Evolutionary conservation across 2,113 vertebrate genomes (phyloP), one percentile per base, ranked within the genome.

Genomic region (Boulengerochromis microlepis): DNA sequence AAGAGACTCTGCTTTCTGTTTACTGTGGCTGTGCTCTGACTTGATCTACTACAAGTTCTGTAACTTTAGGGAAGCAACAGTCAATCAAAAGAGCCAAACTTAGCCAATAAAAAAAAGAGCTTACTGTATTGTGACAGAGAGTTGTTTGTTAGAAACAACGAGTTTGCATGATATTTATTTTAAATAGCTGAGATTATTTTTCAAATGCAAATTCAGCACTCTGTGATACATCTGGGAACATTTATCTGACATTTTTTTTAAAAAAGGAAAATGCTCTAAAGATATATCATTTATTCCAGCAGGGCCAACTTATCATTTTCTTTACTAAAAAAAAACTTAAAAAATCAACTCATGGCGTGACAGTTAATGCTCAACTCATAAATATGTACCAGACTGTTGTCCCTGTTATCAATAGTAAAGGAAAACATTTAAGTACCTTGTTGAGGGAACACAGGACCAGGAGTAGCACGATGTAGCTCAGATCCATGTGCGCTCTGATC

Each of bases 371-470:
- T 42, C 66, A 16, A 10, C n/a, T 26, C 2, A 74, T 45, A 45
- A 45, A 71, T 40, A 71, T 24, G 15, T 18, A 74, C 40, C 15
- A 74, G 5, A 11, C 69, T 42, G 69, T 26, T 45, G 38, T 71
- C 22, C 66, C 38, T 45, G 4, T 5, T 26, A 10, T 26, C 13
- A 24, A 9, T 5, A 56, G 4, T 7, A 12, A 26, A 18, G n/a
- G 5, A 10, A 45, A 45, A 74, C 9, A 47, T 4, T 15, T 11
- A 45, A 42, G 10, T 91, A 96, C 95, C 95, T 93, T 80, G 16
- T 53, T 54, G 84, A 91, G 40, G 64, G 85, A 69, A 80, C 61
- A 85, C 35, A 93, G 66, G 15, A 87, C 18, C 89, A 95, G 91
- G 7, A 95, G 85, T 42, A 69, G 80, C 80, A 81, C 6, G 10